These are phyloP conservation scores for Halisarca cf. caerulea DNA, from an alignment of 37 sponge, comb jelly and placozoan genomes.

Conservation along the genomic window DNA sequence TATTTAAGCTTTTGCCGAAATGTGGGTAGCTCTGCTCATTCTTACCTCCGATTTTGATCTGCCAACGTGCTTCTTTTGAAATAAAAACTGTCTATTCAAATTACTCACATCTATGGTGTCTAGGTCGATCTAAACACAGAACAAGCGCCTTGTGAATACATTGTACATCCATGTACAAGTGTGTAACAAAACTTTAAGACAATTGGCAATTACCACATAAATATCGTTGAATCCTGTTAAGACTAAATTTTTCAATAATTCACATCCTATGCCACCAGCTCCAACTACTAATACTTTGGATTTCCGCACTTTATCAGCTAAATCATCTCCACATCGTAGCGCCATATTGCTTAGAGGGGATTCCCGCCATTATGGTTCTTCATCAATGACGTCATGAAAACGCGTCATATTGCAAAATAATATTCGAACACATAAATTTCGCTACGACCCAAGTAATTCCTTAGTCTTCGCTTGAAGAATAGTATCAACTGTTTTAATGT, in stretches of 20 bases:
- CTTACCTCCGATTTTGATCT: constrained; percentile 86
- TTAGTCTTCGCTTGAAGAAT: constrained; percentile 54
- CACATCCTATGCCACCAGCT: constrained; percentile 99
- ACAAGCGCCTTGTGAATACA: not conserved
- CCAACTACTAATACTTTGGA: constrained; percentile 91
- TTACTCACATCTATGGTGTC: constrained; percentile 99
- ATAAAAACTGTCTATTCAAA: constrained; percentile 96
- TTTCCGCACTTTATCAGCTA: not conserved
- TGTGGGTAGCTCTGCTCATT: too few relatives aligned
- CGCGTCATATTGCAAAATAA: not conserved
- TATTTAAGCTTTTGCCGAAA: too few relatives aligned
- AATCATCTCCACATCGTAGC: not conserved
- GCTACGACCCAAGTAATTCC: constrained; percentile 32
- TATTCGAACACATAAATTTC: too few relatives aligned
- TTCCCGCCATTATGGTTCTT: too few relatives aligned
- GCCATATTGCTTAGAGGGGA: constrained; percentile 1
- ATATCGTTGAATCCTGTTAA: constrained; percentile 89
- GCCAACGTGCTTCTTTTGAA: constrained; percentile 96
- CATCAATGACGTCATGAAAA: too few relatives aligned
- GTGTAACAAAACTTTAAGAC: not conserved
- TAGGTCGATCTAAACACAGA: constrained; percentile 79
- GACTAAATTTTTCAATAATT: constrained; percentile 95
- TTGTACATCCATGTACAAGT: not conserved
- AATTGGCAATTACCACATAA: constrained; percentile 58
- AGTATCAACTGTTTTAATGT: constrained; percentile 46